Conservation (phyloP, 1,140 invertebrate species). For the Akabosia matsudoensis region DNA sequence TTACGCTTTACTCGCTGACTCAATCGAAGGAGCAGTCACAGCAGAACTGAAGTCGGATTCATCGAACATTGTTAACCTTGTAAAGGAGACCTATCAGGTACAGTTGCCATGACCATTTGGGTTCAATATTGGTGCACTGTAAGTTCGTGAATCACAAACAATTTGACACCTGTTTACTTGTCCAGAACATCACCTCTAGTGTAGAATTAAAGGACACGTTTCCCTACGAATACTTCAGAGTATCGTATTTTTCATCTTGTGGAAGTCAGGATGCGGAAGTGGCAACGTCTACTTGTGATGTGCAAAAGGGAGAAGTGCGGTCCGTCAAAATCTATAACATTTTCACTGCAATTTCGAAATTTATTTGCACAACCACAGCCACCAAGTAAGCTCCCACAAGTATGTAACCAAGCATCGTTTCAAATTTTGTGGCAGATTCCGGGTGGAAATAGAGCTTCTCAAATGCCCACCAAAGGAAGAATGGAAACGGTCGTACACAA, state of each 20-base stretch:
- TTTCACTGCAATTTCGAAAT: neutral
- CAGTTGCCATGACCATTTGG: neutral
- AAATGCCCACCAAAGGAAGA: slow-evolving; percentile 67
- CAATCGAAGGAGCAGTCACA: slow-evolving; percentile 53
- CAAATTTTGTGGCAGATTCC: slow-evolving; percentile 13
- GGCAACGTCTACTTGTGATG: slow-evolving; percentile 72
- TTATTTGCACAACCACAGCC: slow-evolving; percentile 20
- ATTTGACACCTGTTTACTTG: neutral
- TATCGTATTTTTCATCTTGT: slow-evolving; percentile 84
- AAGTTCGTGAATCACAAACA: neutral
- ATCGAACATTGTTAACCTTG: slow-evolving; percentile 85
- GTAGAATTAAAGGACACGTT: slow-evolving; percentile 78
- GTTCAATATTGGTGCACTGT: too few relatives aligned
- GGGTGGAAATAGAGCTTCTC: slow-evolving; percentile 49
- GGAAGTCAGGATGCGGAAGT: slow-evolving; percentile 60
- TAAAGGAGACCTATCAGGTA: slow-evolving; percentile 82
- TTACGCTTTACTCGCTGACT: neutral
- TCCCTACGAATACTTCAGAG: slow-evolving; percentile 55
- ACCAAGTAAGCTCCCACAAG: neutral
- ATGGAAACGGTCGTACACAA: slow-evolving; percentile 76
- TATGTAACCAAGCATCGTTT: slow-evolving; percentile 11
- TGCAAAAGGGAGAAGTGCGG: slow-evolving; percentile 81
- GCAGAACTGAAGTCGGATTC: slow-evolving; percentile 83
- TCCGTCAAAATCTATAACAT: slow-evolving; percentile 66
- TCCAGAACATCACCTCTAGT: slow-evolving; percentile 83